Base-by-base conservation (phyloP, 2,113 vertebrate genomes). In the Bubalus kerabau region DNA sequence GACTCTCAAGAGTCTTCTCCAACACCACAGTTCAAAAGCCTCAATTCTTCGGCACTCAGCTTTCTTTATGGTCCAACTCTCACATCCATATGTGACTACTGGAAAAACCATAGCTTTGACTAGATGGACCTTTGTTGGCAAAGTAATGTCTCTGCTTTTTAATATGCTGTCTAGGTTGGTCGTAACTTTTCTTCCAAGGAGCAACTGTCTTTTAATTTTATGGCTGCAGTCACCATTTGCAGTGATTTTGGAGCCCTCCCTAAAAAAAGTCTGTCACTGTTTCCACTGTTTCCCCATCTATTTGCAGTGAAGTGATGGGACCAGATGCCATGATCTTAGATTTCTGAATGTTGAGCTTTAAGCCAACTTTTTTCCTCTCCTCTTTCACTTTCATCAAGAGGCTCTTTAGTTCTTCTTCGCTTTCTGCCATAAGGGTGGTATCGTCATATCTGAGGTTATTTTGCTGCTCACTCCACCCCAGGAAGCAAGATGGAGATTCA, bases 31-130 rank as follows among this genome's bases (percentile, higher is more conserved):
- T 23, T 40, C n/a, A 36, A 67, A 67, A 19, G 64, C 32, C 21
- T 67, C 64, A 21, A 0, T 19, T 67, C 62, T 67, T 36, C 0
- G 0, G 64, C 0, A 0, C 32, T 67, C 64, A 67, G 64, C 16
- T 67, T 64, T n/a, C 32, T 64, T 36, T 19, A n/a, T 5, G 8
- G 32, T 67, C 32, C 16, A 4, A 19, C 16, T 67, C 64, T 67
- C 16, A 36, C 16, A 21, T 67, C 16, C 32, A 10, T 19, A 4
- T 17, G 4, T 10, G 64, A 67, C 32, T 19, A 5, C 4, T 10
- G 64, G 64, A 67, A 67, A 67, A 67, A n/a, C 8, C 16, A n/a
- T 19, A 67, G 64, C 32, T 19, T 67, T n/a, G 32, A n/a, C 64
- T 67, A 67, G 16, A 67, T n/a, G 32, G 62, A 19, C 62, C 2